A percentile compares a stretch with the other conserved stretches of the same genome.
phyloP scores from a whole-genome alignment of 2,888 invertebrate species.

The Drosophila antonietae region DNA sequence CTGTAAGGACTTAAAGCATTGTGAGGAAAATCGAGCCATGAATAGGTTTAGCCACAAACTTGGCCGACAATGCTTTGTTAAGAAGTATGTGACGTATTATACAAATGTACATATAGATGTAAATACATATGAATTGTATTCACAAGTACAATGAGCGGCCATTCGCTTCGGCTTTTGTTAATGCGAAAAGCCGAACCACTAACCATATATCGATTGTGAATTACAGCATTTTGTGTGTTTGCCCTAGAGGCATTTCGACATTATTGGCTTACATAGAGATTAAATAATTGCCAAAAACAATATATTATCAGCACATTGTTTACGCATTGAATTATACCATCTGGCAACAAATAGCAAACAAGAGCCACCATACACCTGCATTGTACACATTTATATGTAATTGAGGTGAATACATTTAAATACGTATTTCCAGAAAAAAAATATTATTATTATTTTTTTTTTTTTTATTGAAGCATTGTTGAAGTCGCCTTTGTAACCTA shows the following conservation, averaged over 20 bases:
- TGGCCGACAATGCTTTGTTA: not conserved
- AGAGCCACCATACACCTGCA: not conserved
- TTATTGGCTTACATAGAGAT: constrained; percentile 17
- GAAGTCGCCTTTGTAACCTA: constrained; percentile 3
- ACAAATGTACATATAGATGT: not conserved
- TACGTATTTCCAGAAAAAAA: not conserved
- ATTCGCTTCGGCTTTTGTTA: constrained; percentile 49
- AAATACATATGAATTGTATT: not conserved
- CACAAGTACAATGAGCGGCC: not conserved
- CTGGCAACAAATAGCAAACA: constrained; percentile 4
- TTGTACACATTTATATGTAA: not conserved
- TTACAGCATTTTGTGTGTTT: constrained; percentile 8
- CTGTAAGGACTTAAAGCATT: not conserved
- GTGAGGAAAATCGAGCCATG: not conserved
- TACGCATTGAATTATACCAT: constrained; percentile 1
- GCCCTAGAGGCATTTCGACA: not conserved
- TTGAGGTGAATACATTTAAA: not conserved
- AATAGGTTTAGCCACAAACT: not conserved
- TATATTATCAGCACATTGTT: constrained; percentile 8
- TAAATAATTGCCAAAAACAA: constrained; percentile 1
- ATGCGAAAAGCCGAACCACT: constrained; percentile 44
- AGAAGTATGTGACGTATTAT: not conserved
- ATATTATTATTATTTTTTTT: not conserved
- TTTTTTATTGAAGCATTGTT: not conserved
- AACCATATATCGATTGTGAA: constrained; percentile 4